Evolutionary conservation across 2,113 vertebrate genomes (phyloP).

Genomic region (Tylochromis polylepis): DNA sequence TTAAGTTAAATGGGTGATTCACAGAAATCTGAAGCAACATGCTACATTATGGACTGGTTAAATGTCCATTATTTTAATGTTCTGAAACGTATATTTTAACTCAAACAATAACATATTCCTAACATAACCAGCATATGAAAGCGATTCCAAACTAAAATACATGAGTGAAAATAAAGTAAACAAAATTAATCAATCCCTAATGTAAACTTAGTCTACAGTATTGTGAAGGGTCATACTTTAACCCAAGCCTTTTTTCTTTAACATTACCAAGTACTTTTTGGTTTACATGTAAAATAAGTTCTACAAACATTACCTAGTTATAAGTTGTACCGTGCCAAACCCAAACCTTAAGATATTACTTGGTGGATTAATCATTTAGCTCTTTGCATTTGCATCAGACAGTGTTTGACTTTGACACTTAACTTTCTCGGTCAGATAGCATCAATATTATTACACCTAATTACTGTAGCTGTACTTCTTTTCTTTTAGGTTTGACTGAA

Average conservation of each 20-base stretch:
- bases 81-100: neutral
- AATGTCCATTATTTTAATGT: neutral
- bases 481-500: too few species aligned
- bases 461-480: too few species aligned
- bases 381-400: too few species aligned
- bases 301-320: too few species aligned
- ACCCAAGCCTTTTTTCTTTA: neutral
- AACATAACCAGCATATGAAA: neutral
- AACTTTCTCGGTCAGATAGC: too few species aligned
- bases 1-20: neutral
- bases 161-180: neutral
- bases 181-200: neutral
- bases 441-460: too few species aligned
- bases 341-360: too few species aligned
- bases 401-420: too few species aligned
- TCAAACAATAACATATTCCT: neutral
- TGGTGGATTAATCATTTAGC: too few species aligned
- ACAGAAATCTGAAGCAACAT: neutral
- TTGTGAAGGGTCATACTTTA: neutral
- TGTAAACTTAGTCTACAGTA: neutral
- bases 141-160: neutral
- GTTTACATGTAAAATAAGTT: neutral
- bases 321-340: too few species aligned
- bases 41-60: neutral
- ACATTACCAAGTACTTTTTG: neutral